Evolutionary conservation across 1,140 invertebrate genomes (phyloP), one percentile per base, ranked within the genome.

Genomic region (Apis florea): DNA sequence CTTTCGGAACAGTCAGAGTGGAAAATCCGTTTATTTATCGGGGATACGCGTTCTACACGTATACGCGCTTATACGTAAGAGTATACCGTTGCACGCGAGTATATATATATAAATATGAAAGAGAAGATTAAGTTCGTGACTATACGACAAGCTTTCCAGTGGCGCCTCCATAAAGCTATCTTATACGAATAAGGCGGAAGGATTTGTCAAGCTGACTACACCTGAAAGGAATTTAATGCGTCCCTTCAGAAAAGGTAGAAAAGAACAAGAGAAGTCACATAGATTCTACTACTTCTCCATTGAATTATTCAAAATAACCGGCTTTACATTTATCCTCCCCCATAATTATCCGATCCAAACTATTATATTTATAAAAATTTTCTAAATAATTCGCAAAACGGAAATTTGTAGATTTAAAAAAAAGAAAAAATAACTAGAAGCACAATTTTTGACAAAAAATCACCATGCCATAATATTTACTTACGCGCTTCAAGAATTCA

Each of bases 111-210:
- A 69, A n/a, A n/a, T 24, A 69, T 47, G 31, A 69, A 69, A 69
- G 67, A 69, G 47, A 49, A 69, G 67, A 69, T 69, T 69, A 69
- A 69, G 26, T 49, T 69, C 40, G 15, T 24, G n/a, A 51, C 67
- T 24, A 21, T 19, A 49, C 47, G 17, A 31, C 31, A 40, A 69
- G 47, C 47, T 49, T 69, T 40, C 10, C 67, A n/a, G 31, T 24
- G 21, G 13, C n/a, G 9, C 21, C 47, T 13, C 19, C 67, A 51
- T 69, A 69, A 69, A 49, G 67, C 67, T 69, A 69, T n/a, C 67
- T 69, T 66, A 66, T 40, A 40, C 21, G 47, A 51, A 69, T 24
- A 69, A 51, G 24, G 67, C 40, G n/a, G 8, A 66, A 40, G 31
- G 63, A 66, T 66, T 66, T 66, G 63, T 66, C 63, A 66, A 40